Evolutionary conservation across 1,140 invertebrate species (phyloP), one percentile per base, ranked within the genome.

Genomic region (Sitobion miscanthi): DNA sequence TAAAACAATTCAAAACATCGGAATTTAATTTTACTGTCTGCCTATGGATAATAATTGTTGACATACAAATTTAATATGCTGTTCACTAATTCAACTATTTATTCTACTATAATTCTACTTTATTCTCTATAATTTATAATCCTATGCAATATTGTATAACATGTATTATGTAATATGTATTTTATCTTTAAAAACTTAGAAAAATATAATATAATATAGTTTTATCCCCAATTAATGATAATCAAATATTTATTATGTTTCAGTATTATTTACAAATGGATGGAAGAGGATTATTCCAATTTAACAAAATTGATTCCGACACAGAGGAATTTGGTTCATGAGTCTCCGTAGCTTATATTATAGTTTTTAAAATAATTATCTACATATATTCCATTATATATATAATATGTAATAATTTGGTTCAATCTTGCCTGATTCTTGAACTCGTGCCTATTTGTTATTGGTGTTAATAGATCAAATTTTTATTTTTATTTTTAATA

Each of bases 221-320:
- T 25, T 45, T 47, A 47, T 35, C 2, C 17, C 47, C 25, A 17
- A 20, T 4, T 6, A 88, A 21, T 23, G 20, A 52, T 88, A 35
- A 35, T 47, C 23, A 42, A 25, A 42, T 93, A 49, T 38, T 93
- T 45, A 30, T 62, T 90, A 38, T n/a, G 35, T 94, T 95, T 86
- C 94, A 95, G 94, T 99, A 98, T 95, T 99, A 98, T 95, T 96
- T 99, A 86, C 97, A 98, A 95, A 99, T 99, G 97, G 99, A 99
- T 96, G 99, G 99, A 2, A 96, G 98, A 94, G 99, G 99, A 93
- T 96, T 96, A 30, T 99, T 97, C 95, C 97, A 98, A 94, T 99
- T 98, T 95, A 97, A 97, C 93, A 96, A 96, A 91, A 99, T 99
- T 94, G 97, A 98, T 94, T 96, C 96, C 92, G 97, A 97, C 69